Evolutionary conservation across 1,140 invertebrate species (phyloP), one percentile per base, ranked within the genome.

Genomic region (Augochlora pura): DNA sequence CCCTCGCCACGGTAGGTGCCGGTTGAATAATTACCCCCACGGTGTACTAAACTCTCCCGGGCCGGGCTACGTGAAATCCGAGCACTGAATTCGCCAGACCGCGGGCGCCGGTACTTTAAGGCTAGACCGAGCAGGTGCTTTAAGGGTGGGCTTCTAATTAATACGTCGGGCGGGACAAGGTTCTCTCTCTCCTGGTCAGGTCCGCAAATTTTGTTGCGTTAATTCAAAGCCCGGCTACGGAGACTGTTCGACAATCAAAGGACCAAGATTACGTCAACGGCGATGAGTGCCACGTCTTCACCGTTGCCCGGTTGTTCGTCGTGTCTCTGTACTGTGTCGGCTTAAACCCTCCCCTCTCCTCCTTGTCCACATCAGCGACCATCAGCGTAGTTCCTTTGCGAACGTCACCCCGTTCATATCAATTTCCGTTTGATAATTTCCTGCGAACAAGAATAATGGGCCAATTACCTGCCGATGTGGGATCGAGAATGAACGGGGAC

Each of bases 1-100:
- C 85, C 84, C 87, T 83, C 80, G 84, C 87, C 88, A 86, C 87
- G 87, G 89, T 88, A 91, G 90, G 91, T 91, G 88, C 91, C 90
- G 89, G 88, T 91, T 92, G 91, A 92, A 92, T 92, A 92, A 86
- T 92, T 92, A 92, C 88, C 91, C 91, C 89, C 90, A 86, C 85
- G 88, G 82, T 83, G 90, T 85, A 88, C 87, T 87, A 89, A 91
- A 90, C 86, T 87, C 88, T 76, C n/a, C n/a, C n/a, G n/a, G 78
- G 84, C 86, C 87, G 87, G 85, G 81, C 84, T 88, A 86, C 87
- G 87, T 89, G 91, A 91, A 92, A 91, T 91, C 90, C 87, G 86
- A 90, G 90, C 88, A 91, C 77, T 88, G 90, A 91, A 89, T 91
- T 89, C 90, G 84, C 87, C 85, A 88, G 87, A 90, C 88, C 88